phyloP scores from a whole-genome alignment of 2,113 vertebrate genomes.

The Struthio camelus region DNA sequence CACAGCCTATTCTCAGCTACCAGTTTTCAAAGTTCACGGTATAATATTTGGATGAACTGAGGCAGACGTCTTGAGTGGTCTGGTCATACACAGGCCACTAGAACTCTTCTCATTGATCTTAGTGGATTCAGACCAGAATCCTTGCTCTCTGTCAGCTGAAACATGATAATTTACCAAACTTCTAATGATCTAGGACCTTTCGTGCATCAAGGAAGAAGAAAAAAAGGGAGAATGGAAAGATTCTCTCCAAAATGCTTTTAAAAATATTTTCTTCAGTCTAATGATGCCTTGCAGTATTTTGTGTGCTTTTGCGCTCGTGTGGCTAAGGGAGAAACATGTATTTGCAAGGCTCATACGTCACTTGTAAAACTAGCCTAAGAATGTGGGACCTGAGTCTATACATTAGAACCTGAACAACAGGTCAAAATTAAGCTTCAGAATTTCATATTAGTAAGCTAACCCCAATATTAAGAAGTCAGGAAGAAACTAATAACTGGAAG shows the following conservation, averaged over 20 bases:
- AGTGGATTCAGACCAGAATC: background rate
- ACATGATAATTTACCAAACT: background rate
- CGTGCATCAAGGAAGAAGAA: background rate
- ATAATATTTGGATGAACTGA: accelerated
- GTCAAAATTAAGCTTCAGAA: background rate
- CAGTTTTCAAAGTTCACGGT: background rate
- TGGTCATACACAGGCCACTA: background rate
- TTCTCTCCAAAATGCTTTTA: background rate
- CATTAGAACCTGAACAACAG: background rate
- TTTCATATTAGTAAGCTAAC: background rate
- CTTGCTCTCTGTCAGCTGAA: background rate
- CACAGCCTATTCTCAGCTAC: background rate
- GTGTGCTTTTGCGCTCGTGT: background rate
- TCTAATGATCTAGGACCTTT: background rate
- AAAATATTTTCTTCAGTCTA: background rate
- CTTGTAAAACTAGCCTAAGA: background rate
- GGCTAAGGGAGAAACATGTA: accelerated
- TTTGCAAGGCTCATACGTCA: background rate
- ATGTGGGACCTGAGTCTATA: background rate
- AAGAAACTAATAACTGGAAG: background rate
- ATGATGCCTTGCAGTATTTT: background rate
- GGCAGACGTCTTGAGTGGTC: background rate
- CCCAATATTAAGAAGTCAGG: background rate
- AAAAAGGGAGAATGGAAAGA: background rate
- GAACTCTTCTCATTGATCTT: background rate